Evolutionary conservation across 2,888 invertebrate genomes (phyloP), one percentile per base, ranked within the genome.

Genomic region (Poecilus cupreus): DNA sequence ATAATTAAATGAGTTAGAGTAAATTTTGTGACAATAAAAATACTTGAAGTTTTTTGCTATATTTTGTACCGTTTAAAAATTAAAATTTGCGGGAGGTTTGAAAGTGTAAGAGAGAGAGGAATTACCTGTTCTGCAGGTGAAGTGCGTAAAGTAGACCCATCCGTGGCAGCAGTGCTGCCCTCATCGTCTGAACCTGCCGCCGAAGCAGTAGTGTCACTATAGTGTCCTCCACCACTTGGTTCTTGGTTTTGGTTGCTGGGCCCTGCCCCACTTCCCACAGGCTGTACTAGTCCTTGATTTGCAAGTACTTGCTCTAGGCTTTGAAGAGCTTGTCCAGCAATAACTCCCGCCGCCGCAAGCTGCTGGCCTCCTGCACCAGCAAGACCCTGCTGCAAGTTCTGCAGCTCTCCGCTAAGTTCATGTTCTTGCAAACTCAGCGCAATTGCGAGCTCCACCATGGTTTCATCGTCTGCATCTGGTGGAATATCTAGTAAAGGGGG

Each of bases 391-490:
- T 91, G 92, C 72, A 93, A 89, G 1, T 90, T 90, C 83, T 91
- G 90, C 24, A 91, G 88, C 82, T 92, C 92, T 3, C 91, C 92
- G 3, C 86, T 87, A 43, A 91, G 90, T 83, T 94, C 94, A 85
- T 95, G 95, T 85, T 96, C 95, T 87, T 98, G 97, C 26, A 98
- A 91, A 85, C 98, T 98, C 0, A 98, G 91, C 0, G 98, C 98
- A 83, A 98, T 98, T 1, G 98, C 98, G 83, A 98, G 91, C 89
- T 98, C 98, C 82, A 98, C 97, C 94, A 98, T 98, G 0, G 98
- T 96, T 88, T 98, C 98, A 88, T 98, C 98, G 87, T 98, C 98
- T 0, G 97, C 97, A 88, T 97, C 97, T n/a, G 96, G 95, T 11
- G 97, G 97, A 75, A 98, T 93, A 86, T 97, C 97, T 5, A 97